These are phyloP conservation scores for Watsonalla cultraria DNA, from an alignment of 2,888 invertebrate species.

Conservation along the genomic window DNA sequence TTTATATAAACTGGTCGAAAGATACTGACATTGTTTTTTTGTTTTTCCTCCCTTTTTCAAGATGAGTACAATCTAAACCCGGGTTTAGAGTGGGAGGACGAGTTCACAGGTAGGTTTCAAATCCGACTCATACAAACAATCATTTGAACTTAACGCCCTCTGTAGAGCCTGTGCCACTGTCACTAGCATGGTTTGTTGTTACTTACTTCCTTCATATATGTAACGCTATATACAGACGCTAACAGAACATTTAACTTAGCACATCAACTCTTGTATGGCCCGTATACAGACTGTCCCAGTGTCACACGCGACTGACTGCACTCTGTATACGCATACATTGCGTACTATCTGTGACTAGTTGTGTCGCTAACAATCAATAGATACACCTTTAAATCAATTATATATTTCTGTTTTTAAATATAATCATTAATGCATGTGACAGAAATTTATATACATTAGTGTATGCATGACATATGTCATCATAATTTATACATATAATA, in stretches of 20 bases:
- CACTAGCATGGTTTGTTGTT: conserved; percentile 71
- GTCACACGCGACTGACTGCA: not conserved
- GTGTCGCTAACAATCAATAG: conserved; percentile 8
- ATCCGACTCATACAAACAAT: conserved; percentile 67
- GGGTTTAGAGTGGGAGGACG: conserved; percentile 99
- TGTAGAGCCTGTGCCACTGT: conserved; percentile 72
- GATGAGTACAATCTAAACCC: conserved; percentile 99
- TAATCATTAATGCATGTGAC: conserved; percentile 59
- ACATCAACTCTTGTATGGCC: conserved; percentile 14
- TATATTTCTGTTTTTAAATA: conserved; percentile 8
- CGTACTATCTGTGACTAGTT: conserved; percentile 9
- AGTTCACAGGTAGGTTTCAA: conserved; percentile 98
- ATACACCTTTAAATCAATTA: conserved; percentile 9
- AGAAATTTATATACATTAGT: conserved; percentile 44
- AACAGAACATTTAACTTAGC: conserved; percentile 51
- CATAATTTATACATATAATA: conserved; percentile 25
- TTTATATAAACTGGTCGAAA: conserved; percentile 60
- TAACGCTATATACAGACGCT: conserved; percentile 61
- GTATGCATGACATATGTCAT: conserved; percentile 62
- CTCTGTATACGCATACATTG: conserved; percentile 4
- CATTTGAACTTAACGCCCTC: conserved; percentile 68
- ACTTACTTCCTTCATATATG: conserved; percentile 50
- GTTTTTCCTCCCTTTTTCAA: conserved; percentile 87
- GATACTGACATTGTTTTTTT: conserved; percentile 78
- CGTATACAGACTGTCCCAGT: not conserved